phyloP scores from a whole-genome alignment of 2,113 vertebrate species.

The Actenoides hombroni region DNA sequence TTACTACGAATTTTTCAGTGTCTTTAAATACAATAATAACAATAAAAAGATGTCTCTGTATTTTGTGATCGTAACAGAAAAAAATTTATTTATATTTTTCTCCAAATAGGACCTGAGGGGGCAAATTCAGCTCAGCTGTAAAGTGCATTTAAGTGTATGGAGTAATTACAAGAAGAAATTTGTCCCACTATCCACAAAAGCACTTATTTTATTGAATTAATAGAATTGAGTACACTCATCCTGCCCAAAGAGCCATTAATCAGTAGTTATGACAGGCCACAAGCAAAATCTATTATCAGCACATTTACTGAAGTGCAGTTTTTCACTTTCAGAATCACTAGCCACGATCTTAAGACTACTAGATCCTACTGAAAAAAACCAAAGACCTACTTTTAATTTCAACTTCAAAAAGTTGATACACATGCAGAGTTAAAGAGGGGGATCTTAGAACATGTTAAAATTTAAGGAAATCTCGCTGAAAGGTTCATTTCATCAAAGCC shows the following conservation, averaged over 20 bases:
- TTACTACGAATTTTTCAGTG: no score
- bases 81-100: neutral
- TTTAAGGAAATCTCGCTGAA: neutral
- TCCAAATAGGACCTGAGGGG: neutral
- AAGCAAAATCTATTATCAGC: conserved; percentile 30
- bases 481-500: neutral
- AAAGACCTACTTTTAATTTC: neutral
- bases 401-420: neutral
- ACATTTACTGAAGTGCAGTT: conserved; percentile 14
- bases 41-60: neutral
- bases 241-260: neutral
- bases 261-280: conserved; percentile 12
- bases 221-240: neutral
- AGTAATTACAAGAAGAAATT: conserved; percentile 27
- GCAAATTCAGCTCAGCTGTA: neutral
- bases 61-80: neutral
- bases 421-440: neutral
- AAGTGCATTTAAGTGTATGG: conserved; percentile 11
- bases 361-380: neutral
- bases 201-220: conserved; percentile 38
- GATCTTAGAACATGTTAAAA: neutral
- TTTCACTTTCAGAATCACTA: neutral
- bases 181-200: conserved; percentile 5
- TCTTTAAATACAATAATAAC: neutral
- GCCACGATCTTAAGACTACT: neutral